phyloP scores from a whole-genome alignment of 2,797 vertebrate species.

The Selene dorsalis region DNA sequence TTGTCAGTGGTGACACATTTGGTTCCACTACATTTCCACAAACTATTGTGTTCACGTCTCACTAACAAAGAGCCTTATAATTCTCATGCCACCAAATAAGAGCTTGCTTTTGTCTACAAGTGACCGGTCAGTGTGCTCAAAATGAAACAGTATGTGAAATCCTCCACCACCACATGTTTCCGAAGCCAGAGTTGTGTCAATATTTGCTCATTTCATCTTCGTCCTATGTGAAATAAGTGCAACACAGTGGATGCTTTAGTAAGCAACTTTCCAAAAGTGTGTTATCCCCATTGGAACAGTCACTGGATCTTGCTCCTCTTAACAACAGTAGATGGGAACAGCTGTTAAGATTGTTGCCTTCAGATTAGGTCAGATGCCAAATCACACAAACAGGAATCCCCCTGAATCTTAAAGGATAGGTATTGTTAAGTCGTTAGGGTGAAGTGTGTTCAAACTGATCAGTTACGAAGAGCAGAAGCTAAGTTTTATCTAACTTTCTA shows the following conservation, averaged over 20 bases:
- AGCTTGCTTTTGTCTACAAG: neutral
- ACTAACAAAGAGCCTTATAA: neutral
- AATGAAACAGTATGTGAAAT: neutral
- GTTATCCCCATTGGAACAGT: neutral
- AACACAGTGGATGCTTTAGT: neutral
- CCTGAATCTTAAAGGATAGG: neutral
- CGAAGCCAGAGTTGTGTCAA: neutral
- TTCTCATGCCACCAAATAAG: neutral
- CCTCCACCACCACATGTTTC: neutral
- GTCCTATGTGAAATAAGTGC: neutral
- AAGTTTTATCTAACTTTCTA: neutral
- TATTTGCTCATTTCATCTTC: neutral
- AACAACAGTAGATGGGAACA: neutral
- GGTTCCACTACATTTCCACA: conserved; percentile 35
- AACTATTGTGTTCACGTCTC: conserved; percentile 1
- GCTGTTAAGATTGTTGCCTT: neutral
- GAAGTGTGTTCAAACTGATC: neutral
- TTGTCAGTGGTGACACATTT: conserved; percentile 48
- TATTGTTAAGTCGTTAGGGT: neutral
- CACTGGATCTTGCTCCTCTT: neutral
- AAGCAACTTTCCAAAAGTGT: neutral
- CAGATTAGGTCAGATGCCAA: neutral
- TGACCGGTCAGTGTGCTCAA: neutral
- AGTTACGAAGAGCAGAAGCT: neutral
- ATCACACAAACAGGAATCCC: neutral